Evolutionary conservation across 2,113 vertebrate genomes (phyloP).

Genomic region (Isichthys henryi): DNA sequence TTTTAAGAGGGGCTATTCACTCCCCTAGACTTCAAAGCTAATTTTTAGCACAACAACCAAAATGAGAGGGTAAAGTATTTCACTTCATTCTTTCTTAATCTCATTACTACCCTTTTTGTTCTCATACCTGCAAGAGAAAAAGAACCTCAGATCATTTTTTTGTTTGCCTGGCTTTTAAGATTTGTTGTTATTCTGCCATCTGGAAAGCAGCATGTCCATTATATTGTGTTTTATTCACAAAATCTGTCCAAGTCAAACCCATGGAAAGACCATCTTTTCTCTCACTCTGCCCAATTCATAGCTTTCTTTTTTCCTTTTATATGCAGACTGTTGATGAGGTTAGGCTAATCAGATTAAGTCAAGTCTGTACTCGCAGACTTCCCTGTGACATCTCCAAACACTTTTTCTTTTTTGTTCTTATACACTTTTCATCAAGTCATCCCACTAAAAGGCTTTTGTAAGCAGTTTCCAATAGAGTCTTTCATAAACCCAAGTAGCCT

Average conservation of each 20-base stretch:
- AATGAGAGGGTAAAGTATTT: slow-evolving; percentile 43
- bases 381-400: slow-evolving; percentile 67
- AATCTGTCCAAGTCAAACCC: slow-evolving; percentile 59
- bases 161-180: slow-evolving; percentile 67
- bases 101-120: slow-evolving; percentile 56
- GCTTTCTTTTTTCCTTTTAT: slow-evolving; percentile 75
- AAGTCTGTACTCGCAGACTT: slow-evolving; percentile 50
- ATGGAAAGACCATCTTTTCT: slow-evolving; percentile 58
- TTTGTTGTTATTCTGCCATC: slow-evolving; percentile 81
- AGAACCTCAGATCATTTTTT: neutral
- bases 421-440: slow-evolving; percentile 65
- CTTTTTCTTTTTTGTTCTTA: slow-evolving; percentile 64
- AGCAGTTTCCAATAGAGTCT: slow-evolving; percentile 63
- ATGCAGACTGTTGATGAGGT: slow-evolving; percentile 80
- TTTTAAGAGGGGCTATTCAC: slow-evolving; percentile 26
- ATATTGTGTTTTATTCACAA: slow-evolving; percentile 69
- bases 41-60: slow-evolving; percentile 45
- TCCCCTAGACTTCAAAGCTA: slow-evolving; percentile 40
- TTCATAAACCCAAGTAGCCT: slow-evolving; percentile 67
- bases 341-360: slow-evolving; percentile 94
- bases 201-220: slow-evolving; percentile 68
- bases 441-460: slow-evolving; percentile 66
- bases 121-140: slow-evolving; percentile 60
- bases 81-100: slow-evolving; percentile 56
- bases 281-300: slow-evolving; percentile 59